Conservation (phyloP, 2,888 invertebrate genomes). For the Megalurothrips usitatus region DNA sequence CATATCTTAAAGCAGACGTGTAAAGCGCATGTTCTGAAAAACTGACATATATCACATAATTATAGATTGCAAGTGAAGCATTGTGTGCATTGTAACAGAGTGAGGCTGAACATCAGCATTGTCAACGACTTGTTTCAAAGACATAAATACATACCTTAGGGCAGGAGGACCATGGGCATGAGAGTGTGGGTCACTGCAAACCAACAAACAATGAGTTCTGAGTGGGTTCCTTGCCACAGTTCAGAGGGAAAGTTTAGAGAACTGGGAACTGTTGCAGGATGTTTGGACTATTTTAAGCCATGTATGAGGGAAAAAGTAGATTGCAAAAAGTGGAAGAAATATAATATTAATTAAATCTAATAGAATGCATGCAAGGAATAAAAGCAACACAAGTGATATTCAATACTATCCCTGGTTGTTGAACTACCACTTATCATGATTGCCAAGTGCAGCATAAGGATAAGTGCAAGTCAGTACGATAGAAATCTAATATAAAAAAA, state of each 20-base stretch:
- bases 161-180: slow-evolving; percentile 4
- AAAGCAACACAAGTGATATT: neutral
- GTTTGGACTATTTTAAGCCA: too few species aligned
- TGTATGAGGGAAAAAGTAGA: too few species aligned
- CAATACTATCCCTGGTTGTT: too few species aligned
- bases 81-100: neutral
- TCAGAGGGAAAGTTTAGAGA: neutral
- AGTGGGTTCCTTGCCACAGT: neutral
- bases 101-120: neutral
- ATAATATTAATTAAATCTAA: too few species aligned
- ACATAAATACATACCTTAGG: neutral
- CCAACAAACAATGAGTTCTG: neutral
- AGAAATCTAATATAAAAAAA: too few species aligned
- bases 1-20: neutral
- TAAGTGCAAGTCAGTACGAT: too few species aligned
- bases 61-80: neutral
- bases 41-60: neutral
- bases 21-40: neutral
- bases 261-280: neutral
- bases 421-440: too few species aligned
- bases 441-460: too few species aligned
- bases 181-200: slow-evolving; percentile 10
- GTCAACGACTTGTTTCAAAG: neutral
- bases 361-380: neutral
- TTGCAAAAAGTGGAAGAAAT: too few species aligned